phyloP scores from a whole-genome alignment of 2,113 vertebrate species.

The Nettapus auritus region DNA sequence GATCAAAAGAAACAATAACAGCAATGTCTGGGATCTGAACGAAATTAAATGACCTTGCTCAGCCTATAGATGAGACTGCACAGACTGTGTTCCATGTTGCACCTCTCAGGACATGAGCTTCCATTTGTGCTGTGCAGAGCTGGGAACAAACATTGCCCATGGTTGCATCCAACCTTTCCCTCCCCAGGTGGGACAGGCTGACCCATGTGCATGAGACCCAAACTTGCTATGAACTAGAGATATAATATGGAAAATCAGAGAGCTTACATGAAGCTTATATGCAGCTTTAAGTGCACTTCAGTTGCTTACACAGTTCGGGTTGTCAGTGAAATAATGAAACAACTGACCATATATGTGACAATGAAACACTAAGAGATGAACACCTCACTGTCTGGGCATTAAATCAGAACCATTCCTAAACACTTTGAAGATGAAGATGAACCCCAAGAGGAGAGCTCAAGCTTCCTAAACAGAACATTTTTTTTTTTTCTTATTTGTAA shows the following conservation, averaged over 20 bases:
- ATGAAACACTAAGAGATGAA: not conserved
- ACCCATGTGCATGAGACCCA: rapidly evolving
- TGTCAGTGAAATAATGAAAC: not conserved
- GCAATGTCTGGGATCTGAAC: constrained; percentile 22
- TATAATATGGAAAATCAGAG: not conserved
- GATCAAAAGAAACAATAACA: constrained; percentile 69
- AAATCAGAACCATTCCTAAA: not conserved
- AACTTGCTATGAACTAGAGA: not conserved
- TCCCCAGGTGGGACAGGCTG: not conserved
- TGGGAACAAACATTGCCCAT: rapidly evolving
- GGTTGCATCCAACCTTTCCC: not conserved
- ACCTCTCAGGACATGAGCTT: not conserved
- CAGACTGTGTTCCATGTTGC: not conserved
- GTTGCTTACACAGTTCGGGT: not conserved
- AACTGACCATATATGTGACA: not conserved
- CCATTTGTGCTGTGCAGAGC: not conserved
- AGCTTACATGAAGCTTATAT: not conserved
- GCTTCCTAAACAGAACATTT: not conserved
- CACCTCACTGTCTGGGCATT: not conserved
- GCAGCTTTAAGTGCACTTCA: rapidly evolving
- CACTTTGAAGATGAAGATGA: not conserved
- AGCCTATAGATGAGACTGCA: not conserved
- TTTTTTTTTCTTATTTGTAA: constrained; percentile 14
- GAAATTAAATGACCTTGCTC: constrained; percentile 61
- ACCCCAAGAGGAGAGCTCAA: not conserved